Evolutionary conservation across 1,140 invertebrate genomes (phyloP).

Genomic region (Camponotus floridanus): DNA sequence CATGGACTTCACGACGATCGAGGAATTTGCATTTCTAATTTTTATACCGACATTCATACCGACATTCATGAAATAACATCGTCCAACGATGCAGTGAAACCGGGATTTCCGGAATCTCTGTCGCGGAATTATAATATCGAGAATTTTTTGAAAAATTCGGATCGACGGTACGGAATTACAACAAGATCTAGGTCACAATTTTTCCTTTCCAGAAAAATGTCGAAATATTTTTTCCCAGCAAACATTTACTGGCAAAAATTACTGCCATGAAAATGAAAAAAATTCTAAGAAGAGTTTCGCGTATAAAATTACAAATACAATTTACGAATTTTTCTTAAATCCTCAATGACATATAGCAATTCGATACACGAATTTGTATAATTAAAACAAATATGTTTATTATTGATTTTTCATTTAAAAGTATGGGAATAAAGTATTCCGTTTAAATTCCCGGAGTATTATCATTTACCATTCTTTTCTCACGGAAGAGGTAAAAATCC

Average conservation of each 20-base stretch:
- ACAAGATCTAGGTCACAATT: slow-evolving; percentile 41
- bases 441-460: slow-evolving; percentile 8
- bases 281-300: neutral
- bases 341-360: neutral
- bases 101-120: slow-evolving; percentile 48
- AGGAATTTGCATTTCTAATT: slow-evolving; percentile 60
- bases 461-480: neutral
- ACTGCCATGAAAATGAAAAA: slow-evolving; percentile 26
- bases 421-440: slow-evolving; percentile 37
- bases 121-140: slow-evolving; percentile 38
- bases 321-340: slow-evolving; percentile 25
- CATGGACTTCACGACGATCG: slow-evolving; percentile 23
- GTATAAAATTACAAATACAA: slow-evolving; percentile 8
- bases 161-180: slow-evolving; percentile 42
- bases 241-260: neutral
- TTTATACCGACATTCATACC: slow-evolving; percentile 59
- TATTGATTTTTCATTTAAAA: slow-evolving; percentile 22
- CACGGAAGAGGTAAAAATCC: slow-evolving; percentile 16
- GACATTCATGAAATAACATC: slow-evolving; percentile 56
- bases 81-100: slow-evolving; percentile 43
- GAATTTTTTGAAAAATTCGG: slow-evolving; percentile 52
- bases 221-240: slow-evolving; percentile 20
- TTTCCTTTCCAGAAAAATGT: slow-evolving; percentile 12
- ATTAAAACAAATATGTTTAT: slow-evolving; percentile 46
- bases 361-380: slow-evolving; percentile 2